phyloP scores from a whole-genome alignment of 2,113 vertebrate species.

The Colinus virginianus region DNA sequence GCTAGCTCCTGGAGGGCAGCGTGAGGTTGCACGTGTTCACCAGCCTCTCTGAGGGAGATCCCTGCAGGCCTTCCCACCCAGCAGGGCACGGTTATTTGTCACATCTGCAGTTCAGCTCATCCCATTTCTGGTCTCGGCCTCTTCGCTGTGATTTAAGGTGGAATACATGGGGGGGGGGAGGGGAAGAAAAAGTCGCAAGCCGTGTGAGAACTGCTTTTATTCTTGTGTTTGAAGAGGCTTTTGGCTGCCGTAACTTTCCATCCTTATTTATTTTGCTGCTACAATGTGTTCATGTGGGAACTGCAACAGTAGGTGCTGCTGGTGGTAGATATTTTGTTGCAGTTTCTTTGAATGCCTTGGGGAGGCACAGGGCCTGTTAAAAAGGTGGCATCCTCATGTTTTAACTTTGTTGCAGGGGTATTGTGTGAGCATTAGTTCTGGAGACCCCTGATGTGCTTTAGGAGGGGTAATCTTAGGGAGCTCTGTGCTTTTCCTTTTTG shows the following conservation, averaged over 20 bases:
- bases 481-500: background rate
- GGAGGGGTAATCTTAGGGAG: background rate
- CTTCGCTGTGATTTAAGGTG: background rate
- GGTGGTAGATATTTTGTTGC: background rate
- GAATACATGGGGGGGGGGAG: background rate
- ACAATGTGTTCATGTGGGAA: background rate
- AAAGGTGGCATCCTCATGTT: background rate
- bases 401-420: background rate
- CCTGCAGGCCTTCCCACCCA: background rate
- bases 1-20: background rate
- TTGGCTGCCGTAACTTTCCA: background rate
- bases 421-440: background rate
- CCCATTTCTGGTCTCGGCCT: accelerated
- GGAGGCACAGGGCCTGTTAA: background rate
- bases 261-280: background rate
- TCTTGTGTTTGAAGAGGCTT: background rate
- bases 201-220: background rate
- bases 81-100: background rate
- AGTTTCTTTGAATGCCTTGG: background rate
- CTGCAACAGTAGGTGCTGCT: background rate
- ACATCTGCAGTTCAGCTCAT: background rate
- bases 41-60: background rate
- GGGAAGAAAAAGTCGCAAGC: background rate
- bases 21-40: background rate
- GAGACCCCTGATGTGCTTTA: background rate